Evolutionary conservation across 2,888 invertebrate species (phyloP), one percentile per base, ranked within the genome.

Genomic region (Tribolium freemani): DNA sequence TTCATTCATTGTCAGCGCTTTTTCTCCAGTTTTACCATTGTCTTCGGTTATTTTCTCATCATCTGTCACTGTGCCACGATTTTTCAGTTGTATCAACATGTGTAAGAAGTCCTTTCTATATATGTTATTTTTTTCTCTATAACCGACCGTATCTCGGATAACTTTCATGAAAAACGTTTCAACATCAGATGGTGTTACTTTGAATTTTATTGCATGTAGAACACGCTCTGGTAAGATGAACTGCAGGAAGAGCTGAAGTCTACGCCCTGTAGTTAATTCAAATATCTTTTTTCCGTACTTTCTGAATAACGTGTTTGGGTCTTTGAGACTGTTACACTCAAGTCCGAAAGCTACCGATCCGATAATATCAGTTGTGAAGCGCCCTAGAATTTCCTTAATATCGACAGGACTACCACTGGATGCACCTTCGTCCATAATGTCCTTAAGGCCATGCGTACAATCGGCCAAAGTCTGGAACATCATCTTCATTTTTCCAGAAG

Each of bases 291-390:
- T 75, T 0, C 81, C 79, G 48, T 78, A 78, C 20, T 72, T 58
- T 20, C 76, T 48, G 80, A 90, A 90, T 71, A 88, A 87, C 0
- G 88, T 87, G 70, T 89, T 84, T 0, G 87, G 84, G 79, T 88
- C 86, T 48, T 86, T 85, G 57, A 90, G 87, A 30, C 88, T 87
- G 77, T 90, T 88, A 74, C 89, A 88, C 72, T 90, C 88, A 5
- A 90, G 84, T 16, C 90, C 90, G 78, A 90, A 91, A 9, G 89
- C 90, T 58, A 89, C 88, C 50, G 88, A 88, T 0, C 88, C 90
- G 51, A 89, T 88, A 0, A 89, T 87, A 77, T 89, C 89, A 8
- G 87, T 87, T 1, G 88, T 88, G 73, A 84, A 89, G 1, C 87
- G 88, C 3, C 88, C 89, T 72, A 88, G 88, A 58, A 89, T 84